These are phyloP conservation scores for Coleophora deauratella DNA, from an alignment of 2,888 invertebrate species.

Conservation along the genomic window DNA sequence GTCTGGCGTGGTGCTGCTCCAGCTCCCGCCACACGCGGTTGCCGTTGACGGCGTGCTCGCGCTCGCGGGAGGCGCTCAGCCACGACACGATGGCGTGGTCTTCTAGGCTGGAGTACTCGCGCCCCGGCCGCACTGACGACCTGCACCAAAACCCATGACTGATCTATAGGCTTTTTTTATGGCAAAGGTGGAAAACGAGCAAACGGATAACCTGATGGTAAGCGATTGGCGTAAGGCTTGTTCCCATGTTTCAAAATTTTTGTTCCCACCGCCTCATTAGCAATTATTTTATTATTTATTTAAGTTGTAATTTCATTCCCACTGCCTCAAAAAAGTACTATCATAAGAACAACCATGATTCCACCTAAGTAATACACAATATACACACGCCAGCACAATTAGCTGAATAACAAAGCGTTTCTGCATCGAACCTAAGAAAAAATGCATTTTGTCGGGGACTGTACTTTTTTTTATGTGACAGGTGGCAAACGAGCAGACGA, in stretches of 20 bases:
- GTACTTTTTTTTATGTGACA: no score
- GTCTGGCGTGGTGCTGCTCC: conserved; percentile 22
- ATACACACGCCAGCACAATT: no score
- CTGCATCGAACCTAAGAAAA: no score
- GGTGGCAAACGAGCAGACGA: no score
- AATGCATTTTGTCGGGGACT: no score
- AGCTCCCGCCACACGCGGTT: conserved; percentile 51
- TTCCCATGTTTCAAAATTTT: no score
- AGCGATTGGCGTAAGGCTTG: not conserved
- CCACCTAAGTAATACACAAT: not conserved
- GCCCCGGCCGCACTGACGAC: conserved; percentile 7
- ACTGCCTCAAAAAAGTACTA: not conserved
- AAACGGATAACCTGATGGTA: no score
- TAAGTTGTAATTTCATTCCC: no score
- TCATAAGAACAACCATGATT: not conserved
- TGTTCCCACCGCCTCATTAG: not conserved
- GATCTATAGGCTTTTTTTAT: not conserved
- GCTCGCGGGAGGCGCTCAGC: conserved; percentile 26
- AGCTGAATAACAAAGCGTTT: no score
- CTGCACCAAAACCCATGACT: not conserved
- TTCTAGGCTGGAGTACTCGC: conserved; percentile 44
- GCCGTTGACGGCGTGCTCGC: conserved; percentile 47
- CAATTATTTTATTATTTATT: not conserved
- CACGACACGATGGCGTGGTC: conserved; percentile 53
- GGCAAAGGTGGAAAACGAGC: no score